Base-by-base conservation (phyloP, 2,113 vertebrate species). In the Sialia sialis region DNA sequence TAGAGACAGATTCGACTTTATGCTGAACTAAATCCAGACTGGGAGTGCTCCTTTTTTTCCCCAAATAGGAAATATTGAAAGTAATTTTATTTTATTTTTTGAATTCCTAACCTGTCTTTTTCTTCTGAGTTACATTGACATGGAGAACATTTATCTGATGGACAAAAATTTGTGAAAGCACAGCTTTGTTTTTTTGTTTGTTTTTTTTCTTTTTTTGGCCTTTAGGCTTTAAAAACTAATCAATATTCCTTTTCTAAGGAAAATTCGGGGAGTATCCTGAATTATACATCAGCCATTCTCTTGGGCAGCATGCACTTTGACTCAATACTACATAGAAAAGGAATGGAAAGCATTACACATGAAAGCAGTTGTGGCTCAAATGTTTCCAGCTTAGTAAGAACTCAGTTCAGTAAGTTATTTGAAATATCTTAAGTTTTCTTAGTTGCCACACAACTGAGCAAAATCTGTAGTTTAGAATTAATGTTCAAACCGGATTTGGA, bases 401-500 rank as follows among this genome's bases (percentile, higher is more conserved):
- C 36, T 39, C 56, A 51, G 36, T 75, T 77, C 4, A 4, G 30
- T 44, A 82, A 59, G n/a, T 48, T 14, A 63, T 12, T 48, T 14
- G 18, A 84, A 89, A 63, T 16, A 87, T 27, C 27, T 14, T 18
- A 75, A 70, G 1, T 49, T 73, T 23, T 75, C 60, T 43, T 79
- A 64, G 44, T 13, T 87, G 32, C 58, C 32, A 56, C 25, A 13
- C 14, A 78, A 72, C 46, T 52, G 38, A 94, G 49, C 62, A 68
- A 83, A 67, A 89, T 46, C 13, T 58, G 25, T 62, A 41, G 29
- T 19, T 85, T 34, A 25, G 6, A 82, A 94, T 64, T 85, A 84
- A 85, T 22, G 27, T 87, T 76, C 81, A 91, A 96, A 52, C 77
- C 4, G 3, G 56, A 82, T 25, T 56, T 54, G 44, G 58, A 63